Evolutionary conservation across 30 jellyfish, hydroid and myxozoan species (phyloP).

Genomic region (Catostylus mosaicus): DNA sequence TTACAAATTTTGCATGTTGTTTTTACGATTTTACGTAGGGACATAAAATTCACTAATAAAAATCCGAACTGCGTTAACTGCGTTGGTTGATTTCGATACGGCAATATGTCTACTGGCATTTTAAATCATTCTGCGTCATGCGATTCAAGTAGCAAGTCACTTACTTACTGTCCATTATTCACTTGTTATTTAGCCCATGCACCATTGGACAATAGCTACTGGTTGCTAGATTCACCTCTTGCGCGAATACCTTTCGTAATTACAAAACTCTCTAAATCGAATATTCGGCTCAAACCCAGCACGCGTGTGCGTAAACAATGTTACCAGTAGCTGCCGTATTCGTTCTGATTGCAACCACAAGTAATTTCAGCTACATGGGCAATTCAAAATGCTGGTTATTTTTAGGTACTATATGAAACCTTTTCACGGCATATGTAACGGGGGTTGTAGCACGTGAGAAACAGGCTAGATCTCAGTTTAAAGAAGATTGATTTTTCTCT

Average conservation of each 20-base stretch:
- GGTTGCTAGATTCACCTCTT: not conserved
- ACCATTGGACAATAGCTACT: not conserved
- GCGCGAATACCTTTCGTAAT: not conserved
- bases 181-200: not conserved
- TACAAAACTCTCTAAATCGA: slow-evolving; percentile 6
- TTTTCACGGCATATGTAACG: not conserved
- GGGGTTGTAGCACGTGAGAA: not conserved
- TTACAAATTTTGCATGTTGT: too few relatives aligned
- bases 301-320: not conserved
- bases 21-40: too few relatives aligned
- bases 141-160: slow-evolving; percentile 7
- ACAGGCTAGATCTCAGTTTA: too few relatives aligned
- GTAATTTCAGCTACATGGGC: not conserved
- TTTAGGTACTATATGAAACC: not conserved
- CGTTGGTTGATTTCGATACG: not conserved
- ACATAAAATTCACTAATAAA: too few relatives aligned
- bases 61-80: too few relatives aligned
- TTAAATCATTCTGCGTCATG: not conserved
- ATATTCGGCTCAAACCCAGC: not conserved
- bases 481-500: too few relatives aligned
- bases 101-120: not conserved
- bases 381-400: not conserved
- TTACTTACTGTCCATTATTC: not conserved
- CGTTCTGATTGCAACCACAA: not conserved
- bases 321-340: not conserved